Evolutionary conservation across 2,113 vertebrate species (phyloP), one percentile per base, ranked within the genome.

Genomic region (Lamprologus callipterus): DNA sequence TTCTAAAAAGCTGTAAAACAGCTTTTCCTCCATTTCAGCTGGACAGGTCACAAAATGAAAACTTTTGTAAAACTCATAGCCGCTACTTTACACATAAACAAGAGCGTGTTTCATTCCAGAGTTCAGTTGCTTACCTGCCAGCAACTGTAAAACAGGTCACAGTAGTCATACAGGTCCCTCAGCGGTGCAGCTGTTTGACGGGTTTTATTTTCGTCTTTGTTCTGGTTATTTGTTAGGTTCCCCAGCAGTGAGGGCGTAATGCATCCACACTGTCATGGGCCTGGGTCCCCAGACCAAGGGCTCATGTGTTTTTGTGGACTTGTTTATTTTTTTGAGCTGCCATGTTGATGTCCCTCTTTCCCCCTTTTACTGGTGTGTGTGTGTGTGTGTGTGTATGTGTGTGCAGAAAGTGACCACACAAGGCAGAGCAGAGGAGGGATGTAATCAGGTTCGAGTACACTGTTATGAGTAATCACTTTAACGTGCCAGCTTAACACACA

Each of bases 21-120:
- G 55, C 0, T 28, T 57, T 57, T 28, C 23, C 55, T 16, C 55
- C 55, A 9, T 58, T 58, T 58, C 4, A 58, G 55, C 13, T 58
- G 55, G 26, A 58, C 8, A 28, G 23, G 55, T 58, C 55, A 58
- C 55, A 58, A 2, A 58, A 58, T 1, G 3, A 58, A 58, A 58
- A 4, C 2, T 2, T 28, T 28, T 28, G 1, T 58, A 16, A 58
- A 58, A 58, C 23, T 28, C 5, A 58, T 28, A 58, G 55, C 23
- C 0, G 13, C 55, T 58, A 58, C 55, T 0, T 58, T 0, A 28
- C 23, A 54, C n/a, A 54, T 54, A 54, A 54, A 54, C 1, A 6
- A 54, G 51, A 54, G 0, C 0, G 1, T 21, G 51, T 21, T 7
- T 54, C 10, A 54, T 54, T 54, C n/a, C 51, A 54, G 51, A 54